Evolutionary conservation across 2,888 invertebrate species (phyloP).

Genomic region (Nysson spinosus): DNA sequence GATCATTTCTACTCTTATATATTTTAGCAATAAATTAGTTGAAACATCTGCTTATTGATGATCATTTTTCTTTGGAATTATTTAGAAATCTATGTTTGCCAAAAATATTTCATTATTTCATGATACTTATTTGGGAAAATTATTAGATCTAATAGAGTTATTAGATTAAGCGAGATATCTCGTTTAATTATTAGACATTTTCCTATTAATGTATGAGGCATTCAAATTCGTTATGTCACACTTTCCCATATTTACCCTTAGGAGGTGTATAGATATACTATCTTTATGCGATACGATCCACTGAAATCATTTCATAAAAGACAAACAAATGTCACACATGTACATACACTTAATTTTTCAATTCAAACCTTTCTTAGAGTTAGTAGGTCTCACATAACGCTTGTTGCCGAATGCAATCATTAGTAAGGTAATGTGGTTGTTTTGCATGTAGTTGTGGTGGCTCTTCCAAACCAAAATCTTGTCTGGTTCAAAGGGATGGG

Average conservation of each 20-base stretch:
- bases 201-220: no score
- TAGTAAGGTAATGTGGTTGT: slow-evolving; percentile 75
- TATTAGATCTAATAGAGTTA: no score
- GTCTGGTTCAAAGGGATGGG: slow-evolving; percentile 81
- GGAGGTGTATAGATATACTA: no score
- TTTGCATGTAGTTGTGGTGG: slow-evolving; percentile 81
- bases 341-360: slow-evolving; percentile 29
- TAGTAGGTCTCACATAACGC: slow-evolving; percentile 52
- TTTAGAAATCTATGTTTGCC: background rate
- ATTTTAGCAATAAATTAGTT: slow-evolving; percentile 24
- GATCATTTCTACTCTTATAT: slow-evolving; percentile 15
- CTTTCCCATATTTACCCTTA: no score
- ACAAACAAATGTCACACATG: slow-evolving; percentile 11
- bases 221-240: no score
- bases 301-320: no score
- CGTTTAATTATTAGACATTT: background rate
- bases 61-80: background rate
- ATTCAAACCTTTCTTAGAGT: slow-evolving; percentile 28
- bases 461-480: slow-evolving; percentile 82
- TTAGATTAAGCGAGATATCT: no score
- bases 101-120: background rate
- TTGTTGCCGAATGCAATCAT: slow-evolving; percentile 65
- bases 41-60: background rate
- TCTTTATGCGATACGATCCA: no score
- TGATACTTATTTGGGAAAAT: slow-evolving; percentile 13